Evolutionary conservation across 2,888 invertebrate genomes (phyloP).

Genomic region (Brachyopa scutellaris): DNA sequence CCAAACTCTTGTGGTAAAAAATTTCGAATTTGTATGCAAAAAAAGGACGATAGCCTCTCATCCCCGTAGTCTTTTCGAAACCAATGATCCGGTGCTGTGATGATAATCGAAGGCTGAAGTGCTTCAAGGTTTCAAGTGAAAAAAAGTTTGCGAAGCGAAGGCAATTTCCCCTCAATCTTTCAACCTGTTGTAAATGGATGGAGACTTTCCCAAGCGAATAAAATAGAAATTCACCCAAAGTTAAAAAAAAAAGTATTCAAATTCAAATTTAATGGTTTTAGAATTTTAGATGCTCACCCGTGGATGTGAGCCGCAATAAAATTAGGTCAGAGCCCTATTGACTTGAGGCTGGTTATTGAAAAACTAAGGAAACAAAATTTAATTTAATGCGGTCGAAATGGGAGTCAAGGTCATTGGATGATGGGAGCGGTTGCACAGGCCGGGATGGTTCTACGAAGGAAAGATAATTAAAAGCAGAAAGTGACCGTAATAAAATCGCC

Average conservation of each 20-base stretch:
- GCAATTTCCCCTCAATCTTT: no score
- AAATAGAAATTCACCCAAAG: no score
- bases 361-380: no score
- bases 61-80: slow-evolving; percentile 26
- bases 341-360: slow-evolving; percentile 1
- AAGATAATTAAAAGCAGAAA: no score
- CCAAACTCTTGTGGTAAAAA: slow-evolving; percentile 1
- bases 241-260: not conserved
- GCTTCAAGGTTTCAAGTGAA: slow-evolving; percentile 46
- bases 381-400: not conserved
- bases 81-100: slow-evolving; percentile 47
- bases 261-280: slow-evolving; percentile 38
- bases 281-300: not conserved
- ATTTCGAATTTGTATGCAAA: slow-evolving; percentile 21
- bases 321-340: slow-evolving; percentile 10
- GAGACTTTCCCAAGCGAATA: no score
- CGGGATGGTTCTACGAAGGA: no score
- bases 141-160: no score
- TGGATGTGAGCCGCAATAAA: not conserved
- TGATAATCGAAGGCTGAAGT: slow-evolving; percentile 54
- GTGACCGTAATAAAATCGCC: no score
- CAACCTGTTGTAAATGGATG: no score
- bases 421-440: no score
- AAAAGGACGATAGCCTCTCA: not conserved
- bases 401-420: not conserved